A percentile compares a stretch with the other conserved stretches of the same genome.
phyloP scores from a whole-genome alignment of 2,113 vertebrate genomes.

The Glaucidium brasilianum region DNA sequence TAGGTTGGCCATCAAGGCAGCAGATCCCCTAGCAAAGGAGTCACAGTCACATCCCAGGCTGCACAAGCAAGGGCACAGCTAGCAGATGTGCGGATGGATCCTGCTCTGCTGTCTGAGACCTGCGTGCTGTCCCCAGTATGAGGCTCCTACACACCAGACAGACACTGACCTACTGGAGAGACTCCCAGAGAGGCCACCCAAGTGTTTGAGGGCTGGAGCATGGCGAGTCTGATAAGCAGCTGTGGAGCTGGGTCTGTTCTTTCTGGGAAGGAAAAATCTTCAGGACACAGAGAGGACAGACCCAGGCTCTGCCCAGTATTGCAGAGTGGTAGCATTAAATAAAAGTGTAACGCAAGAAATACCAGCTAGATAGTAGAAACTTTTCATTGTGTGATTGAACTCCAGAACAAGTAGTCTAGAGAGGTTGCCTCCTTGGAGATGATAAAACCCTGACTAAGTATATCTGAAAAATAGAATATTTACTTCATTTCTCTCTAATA shows the following conservation, averaged over 20 bases:
- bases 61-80: accelerated
- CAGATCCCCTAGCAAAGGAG: accelerated
- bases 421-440: neutral
- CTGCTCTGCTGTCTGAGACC: neutral
- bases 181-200: neutral
- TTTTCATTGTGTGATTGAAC: neutral
- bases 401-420: neutral
- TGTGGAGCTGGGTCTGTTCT: neutral
- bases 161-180: neutral
- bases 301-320: neutral
- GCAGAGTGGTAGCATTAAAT: neutral
- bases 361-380: neutral
- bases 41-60: neutral
- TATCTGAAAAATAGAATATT: neutral
- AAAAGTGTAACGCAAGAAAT: neutral
- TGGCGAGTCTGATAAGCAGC: accelerated
- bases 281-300: neutral
- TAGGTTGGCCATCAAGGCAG: neutral
- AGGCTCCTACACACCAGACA: neutral
- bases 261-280: neutral
- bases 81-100: neutral
- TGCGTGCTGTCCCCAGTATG: neutral
- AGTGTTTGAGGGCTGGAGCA: accelerated
- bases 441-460: accelerated
- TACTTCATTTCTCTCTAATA: neutral